A percentile compares a stretch with the other conserved stretches of the same genome.
These are phyloP conservation scores for Drosophila santomea DNA, from an alignment of 1,140 invertebrate species.

Conservation along the genomic window DNA sequence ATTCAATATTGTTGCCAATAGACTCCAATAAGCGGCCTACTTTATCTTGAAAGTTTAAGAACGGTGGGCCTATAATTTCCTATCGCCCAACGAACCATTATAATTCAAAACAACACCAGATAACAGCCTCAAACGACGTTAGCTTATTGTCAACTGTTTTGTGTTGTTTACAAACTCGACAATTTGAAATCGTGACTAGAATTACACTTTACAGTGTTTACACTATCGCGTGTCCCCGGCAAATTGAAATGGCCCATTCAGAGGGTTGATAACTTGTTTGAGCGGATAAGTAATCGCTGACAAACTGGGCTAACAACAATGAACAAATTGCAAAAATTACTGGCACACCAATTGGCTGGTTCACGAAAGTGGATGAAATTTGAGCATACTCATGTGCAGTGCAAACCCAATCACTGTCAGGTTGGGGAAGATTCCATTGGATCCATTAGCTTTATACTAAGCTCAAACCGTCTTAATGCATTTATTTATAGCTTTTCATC, in stretches of 20 bases:
- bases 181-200: constrained; percentile 19
- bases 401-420: constrained; percentile 28
- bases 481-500: constrained; percentile 92
- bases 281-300: constrained; percentile 1
- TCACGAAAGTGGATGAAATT: neutral
- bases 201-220: constrained; percentile 24
- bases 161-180: constrained; percentile 9
- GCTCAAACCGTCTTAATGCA: neutral
- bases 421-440: constrained; percentile 15
- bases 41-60: constrained; percentile 5
- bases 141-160: constrained; percentile 27
- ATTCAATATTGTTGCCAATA: neutral
- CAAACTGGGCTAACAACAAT: constrained; percentile 14
- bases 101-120: constrained; percentile 1
- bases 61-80: neutral
- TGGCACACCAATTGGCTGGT: constrained; percentile 10
- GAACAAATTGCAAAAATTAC: constrained; percentile 40
- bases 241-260: constrained; percentile 23
- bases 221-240: constrained; percentile 46
- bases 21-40: neutral
- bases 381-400: constrained; percentile 14
- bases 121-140: constrained; percentile 8
- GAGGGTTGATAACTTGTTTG: constrained; percentile 39
- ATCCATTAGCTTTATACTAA: neutral
- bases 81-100: constrained; percentile 27